Evolutionary conservation across 2,888 invertebrate genomes (phyloP).

Genomic region (Alviniconcha strummeri): DNA sequence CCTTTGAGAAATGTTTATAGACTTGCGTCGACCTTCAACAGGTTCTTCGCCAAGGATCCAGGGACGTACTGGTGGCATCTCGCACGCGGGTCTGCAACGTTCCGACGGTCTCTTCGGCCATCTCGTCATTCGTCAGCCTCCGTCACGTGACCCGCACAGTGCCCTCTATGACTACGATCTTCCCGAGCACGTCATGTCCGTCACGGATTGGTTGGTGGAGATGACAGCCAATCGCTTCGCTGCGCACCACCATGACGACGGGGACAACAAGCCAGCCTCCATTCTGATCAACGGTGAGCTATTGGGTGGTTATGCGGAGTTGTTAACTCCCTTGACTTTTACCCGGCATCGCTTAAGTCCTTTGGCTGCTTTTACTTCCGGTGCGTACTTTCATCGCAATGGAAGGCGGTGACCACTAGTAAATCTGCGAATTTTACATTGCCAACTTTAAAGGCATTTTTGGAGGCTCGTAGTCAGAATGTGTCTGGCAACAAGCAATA

Average conservation of each 20-base stretch:
- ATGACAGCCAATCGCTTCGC: slow-evolving; percentile 85
- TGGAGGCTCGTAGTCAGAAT: too few relatives aligned
- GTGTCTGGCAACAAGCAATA: too few relatives aligned
- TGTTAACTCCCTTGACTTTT: too few relatives aligned
- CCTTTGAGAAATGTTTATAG: too few relatives aligned
- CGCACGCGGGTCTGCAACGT: slow-evolving; percentile 65
- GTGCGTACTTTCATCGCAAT: too few relatives aligned
- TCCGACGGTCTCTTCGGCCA: slow-evolving; percentile 65
- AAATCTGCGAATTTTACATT: too few relatives aligned
- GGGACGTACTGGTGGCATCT: slow-evolving; percentile 70
- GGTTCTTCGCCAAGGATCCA: slow-evolving; percentile 57
- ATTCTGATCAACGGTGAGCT: slow-evolving; percentile 85
- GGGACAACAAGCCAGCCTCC: slow-evolving; percentile 88
- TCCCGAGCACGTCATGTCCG: slow-evolving; percentile 89
- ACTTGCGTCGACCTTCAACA: slow-evolving; percentile 31
- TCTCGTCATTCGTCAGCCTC: slow-evolving; percentile 71
- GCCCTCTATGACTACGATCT: slow-evolving; percentile 91
- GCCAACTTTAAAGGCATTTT: too few relatives aligned
- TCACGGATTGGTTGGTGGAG: slow-evolving; percentile 89
- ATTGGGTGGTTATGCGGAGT: too few relatives aligned
- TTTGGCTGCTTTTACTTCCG: too few relatives aligned
- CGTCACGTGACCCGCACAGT: slow-evolving; percentile 90
- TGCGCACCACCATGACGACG: slow-evolving; percentile 88
- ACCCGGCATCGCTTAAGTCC: too few relatives aligned
- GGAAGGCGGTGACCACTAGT: too few relatives aligned